Evolutionary conservation across 2,797 vertebrate genomes (phyloP), one percentile per base, ranked within the genome.

Genomic region (Petrocephalus sullivani): DNA sequence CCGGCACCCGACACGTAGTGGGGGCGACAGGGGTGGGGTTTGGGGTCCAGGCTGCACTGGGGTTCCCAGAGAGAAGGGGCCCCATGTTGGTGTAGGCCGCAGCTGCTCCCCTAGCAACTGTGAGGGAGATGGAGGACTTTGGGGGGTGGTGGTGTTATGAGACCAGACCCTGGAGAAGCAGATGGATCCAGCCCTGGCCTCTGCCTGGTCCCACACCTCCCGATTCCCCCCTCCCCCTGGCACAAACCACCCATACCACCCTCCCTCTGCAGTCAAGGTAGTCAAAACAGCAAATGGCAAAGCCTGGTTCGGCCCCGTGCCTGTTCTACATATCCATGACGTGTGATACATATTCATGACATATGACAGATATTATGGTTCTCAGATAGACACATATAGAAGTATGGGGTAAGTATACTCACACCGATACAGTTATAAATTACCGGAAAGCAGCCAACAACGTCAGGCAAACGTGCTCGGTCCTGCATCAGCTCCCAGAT

Each of bases 131-230:
- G 84, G 58, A 53, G 54, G 85, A 49, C 54, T 49, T 37, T 9
- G 78, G 82, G 41, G 56, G 57, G 75, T 61, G 82, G 49, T 23
- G 28, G 16, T 91, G 88, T 90, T 90, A 90, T 91, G 89, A 88
- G 90, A 61, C 54, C 71, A 61, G 90, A 90, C 92, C 90, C 85
- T 88, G 90, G 86, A 92, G 92, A 92, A 91, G 89, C 90, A 90
- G 91, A 91, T 95, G 95, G 95, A 95, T 94, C 94, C 93, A 41
- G 93, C 92, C 94, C 94, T 94, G 95, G 94, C 95, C 95, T 94
- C 95, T 95, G 95, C 94, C 95, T 93, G 94, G 93, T 95, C 95
- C 96, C 95, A 95, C 91, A 91, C 16, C 33, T 49, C 54, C 71
- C 33, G 10, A 88, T 91, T 88, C 41, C 92, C 93, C 93, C 92